Percentiles rank a stretch among this genome's conserved stretches.
Evolutionary conservation across 2,797 vertebrate genomes (phyloP).

Genomic region (Gorsachius magnificus): DNA sequence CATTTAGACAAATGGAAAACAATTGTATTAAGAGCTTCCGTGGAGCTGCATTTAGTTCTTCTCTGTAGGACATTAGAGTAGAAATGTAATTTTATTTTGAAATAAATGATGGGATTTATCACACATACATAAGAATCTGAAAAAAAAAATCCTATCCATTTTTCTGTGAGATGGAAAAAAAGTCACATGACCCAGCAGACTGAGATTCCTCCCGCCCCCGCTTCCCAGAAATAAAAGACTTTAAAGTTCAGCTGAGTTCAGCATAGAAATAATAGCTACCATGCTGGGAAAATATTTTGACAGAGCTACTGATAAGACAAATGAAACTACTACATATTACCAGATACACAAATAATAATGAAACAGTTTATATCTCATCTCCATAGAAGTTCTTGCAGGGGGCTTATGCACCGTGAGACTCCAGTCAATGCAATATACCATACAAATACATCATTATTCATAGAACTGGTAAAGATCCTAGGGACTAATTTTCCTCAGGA

Average conservation of each 20-base stretch:
- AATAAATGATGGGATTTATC: background rate
- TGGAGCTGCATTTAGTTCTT: background rate
- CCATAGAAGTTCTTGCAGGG: background rate
- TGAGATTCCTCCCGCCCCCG: background rate
- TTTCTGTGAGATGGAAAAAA: background rate
- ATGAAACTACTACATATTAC: background rate
- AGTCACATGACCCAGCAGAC: background rate
- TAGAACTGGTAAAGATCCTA: background rate
- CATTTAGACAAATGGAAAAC: constrained; percentile 17
- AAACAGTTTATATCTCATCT: background rate
- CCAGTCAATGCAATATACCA: background rate
- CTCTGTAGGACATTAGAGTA: background rate
- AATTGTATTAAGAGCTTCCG: background rate
- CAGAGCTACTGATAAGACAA: background rate
- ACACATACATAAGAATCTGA: background rate
- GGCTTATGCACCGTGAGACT: background rate
- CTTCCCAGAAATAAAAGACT: background rate
- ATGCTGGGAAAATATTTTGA: background rate
- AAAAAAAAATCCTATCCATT: background rate
- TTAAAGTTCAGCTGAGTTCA: background rate
- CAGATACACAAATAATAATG: background rate
- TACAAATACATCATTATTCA: background rate
- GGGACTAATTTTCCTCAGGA: background rate
- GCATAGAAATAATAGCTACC: background rate
- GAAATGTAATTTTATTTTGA: background rate